Evolutionary conservation across 2,888 invertebrate species (phyloP), one percentile per base, ranked within the genome.

Genomic region (Imbricaverruca yamaguchii): DNA sequence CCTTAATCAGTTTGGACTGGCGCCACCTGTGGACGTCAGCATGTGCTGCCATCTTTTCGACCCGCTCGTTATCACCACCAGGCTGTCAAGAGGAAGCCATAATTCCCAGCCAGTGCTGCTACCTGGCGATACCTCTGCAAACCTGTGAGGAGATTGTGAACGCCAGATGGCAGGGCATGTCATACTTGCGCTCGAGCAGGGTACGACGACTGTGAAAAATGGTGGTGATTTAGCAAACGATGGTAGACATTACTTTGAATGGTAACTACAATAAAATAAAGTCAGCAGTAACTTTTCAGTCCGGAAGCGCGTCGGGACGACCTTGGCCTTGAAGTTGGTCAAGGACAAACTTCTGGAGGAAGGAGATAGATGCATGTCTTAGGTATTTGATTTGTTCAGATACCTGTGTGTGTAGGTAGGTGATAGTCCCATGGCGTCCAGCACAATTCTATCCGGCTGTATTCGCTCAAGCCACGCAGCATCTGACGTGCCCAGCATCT

Each of bases 201-300:
- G 74, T 9, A 11, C 8, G 53, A 21, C 74, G 11, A 21, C 74
- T 55, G 74, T 74, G 74, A 74, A 74, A 74, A 74, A 74, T 74
- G 74, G 74, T 55, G 74, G 21, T 74, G 74, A 74, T 74, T 74
- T 55, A 74, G 74, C 74, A 74, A 74, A 74, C 74, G 74, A 74
- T 21, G 53, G 55, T 11, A 21, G 74, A 55, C 74, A 55, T 53
- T 74, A 55, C 74, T 55, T 53, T 74, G 74, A 74, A 74, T 55
- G 74, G 74, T 74, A 74, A 74, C 74, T 55, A 55, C 74, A 74
- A 74, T 74, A 74, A 74, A 74, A 21, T 55, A 53, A 21, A 55
- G 74, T 55, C 21, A 21, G 53, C 21, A 53, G 15, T 74, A 21
- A 74, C 74, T 55, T 74, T 74, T 74, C 74, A 74, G 55, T 74